phyloP scores from a whole-genome alignment of 2,113 vertebrate species.

The Parotia lawesii region DNA sequence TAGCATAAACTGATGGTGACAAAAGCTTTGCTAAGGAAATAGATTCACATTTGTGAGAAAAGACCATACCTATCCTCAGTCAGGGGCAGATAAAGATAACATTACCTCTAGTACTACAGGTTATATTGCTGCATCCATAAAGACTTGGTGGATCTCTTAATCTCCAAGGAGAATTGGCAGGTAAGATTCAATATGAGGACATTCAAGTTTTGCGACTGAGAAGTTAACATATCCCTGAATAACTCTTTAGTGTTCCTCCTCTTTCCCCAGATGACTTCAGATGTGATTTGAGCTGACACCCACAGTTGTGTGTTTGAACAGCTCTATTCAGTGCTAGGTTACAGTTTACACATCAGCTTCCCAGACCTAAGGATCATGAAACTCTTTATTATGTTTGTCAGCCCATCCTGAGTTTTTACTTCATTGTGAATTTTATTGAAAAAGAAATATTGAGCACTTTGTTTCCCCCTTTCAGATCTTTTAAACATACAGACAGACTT shows the following conservation, averaged over 20 bases:
- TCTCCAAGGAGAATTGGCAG: background rate
- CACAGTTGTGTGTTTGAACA: conserved; percentile 39
- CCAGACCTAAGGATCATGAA: background rate
- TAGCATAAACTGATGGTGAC: background rate
- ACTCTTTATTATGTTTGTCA: conserved; percentile 49
- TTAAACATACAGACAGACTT: background rate
- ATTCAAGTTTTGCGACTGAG: background rate
- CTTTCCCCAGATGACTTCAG: background rate
- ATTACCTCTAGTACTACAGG: background rate
- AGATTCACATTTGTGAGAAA: background rate
- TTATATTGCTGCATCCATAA: background rate
- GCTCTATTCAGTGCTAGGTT: conserved; percentile 12
- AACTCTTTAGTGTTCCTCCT: background rate
- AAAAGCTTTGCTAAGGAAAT: background rate
- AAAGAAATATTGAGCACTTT: background rate
- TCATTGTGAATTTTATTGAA: conserved; percentile 16
- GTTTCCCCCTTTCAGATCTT: background rate
- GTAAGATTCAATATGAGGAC: background rate
- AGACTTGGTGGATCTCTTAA: background rate
- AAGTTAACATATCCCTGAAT: conserved; percentile 18
- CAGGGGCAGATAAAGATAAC: background rate
- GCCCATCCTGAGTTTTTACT: conserved; percentile 30
- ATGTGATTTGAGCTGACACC: conserved; percentile 36
- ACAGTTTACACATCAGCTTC: conserved; percentile 39
- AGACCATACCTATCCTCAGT: background rate